These are phyloP conservation scores for Paracyclopina nana DNA, from an alignment of 1,140 invertebrate genomes.

Conservation along the genomic window DNA sequence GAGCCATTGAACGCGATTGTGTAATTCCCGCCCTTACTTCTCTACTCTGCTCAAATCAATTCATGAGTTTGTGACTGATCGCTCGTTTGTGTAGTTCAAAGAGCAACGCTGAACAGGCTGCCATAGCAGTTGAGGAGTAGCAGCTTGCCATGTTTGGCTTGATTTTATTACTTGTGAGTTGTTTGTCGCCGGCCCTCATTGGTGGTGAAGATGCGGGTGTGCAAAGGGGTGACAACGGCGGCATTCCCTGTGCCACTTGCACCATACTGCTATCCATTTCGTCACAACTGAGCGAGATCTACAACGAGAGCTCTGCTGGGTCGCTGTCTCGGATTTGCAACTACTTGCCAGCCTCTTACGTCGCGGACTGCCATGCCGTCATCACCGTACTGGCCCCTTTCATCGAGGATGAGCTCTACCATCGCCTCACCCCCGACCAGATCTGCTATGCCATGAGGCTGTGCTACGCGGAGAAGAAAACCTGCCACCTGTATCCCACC, in stretches of 20 bases:
- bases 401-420: background rate
- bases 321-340: constrained; percentile 23
- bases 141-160: too few relatives aligned
- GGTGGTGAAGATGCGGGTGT: too few relatives aligned
- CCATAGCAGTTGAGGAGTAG: too few relatives aligned
- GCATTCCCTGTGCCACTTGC: constrained; percentile 21
- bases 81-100: too few relatives aligned
- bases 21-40: too few relatives aligned
- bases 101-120: too few relatives aligned
- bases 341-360: constrained; percentile 18
- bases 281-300: constrained; percentile 23
- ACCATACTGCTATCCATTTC: constrained; percentile 23
- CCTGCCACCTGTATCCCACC: constrained; percentile 17
- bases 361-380: background rate
- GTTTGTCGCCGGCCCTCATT: too few relatives aligned
- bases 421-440: background rate
- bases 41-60: too few relatives aligned
- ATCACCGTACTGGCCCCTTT: background rate
- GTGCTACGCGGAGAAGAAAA: constrained; percentile 1
- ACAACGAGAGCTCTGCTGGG: constrained; percentile 23
- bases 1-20: too few relatives aligned
- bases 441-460: constrained; percentile 2
- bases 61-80: too few relatives aligned
- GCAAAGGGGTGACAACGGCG: background rate
- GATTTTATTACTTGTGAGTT: too few relatives aligned